Conservation (phyloP, 2,888 invertebrate genomes). For the Leptogaster cylindrica region DNA sequence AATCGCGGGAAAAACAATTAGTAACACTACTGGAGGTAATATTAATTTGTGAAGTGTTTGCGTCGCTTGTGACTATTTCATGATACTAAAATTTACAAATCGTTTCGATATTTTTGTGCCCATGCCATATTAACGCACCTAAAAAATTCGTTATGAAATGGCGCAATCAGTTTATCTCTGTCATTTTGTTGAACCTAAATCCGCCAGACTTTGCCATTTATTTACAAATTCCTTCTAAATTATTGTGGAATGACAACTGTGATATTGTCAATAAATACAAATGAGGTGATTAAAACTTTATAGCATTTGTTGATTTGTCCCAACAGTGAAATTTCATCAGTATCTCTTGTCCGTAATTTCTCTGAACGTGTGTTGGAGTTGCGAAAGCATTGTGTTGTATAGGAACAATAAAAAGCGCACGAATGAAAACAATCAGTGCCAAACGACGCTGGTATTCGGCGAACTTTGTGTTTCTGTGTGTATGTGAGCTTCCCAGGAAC, state of each 20-base stretch:
- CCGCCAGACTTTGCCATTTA: not conserved
- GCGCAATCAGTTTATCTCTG: constrained; percentile 43
- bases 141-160: constrained; percentile 42
- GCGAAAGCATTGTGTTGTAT: too few species aligned
- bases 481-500: constrained; percentile 12
- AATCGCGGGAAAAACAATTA: constrained; percentile 47
- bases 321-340: constrained; percentile 2
- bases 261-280: too few species aligned
- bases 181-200: not conserved
- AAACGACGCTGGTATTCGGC: constrained; percentile 3
- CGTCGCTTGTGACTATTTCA: constrained; percentile 5
- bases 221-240: not conserved
- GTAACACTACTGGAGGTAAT: constrained; percentile 43
- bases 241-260: too few species aligned
- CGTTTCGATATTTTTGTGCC: too few species aligned
- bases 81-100: too few species aligned
- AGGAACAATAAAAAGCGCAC: too few species aligned
- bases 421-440: constrained; percentile 28
- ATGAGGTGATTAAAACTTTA: too few species aligned
- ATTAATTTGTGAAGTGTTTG: not conserved
- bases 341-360: constrained; percentile 1
- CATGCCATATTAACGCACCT: too few species aligned
- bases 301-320: constrained; percentile 18
- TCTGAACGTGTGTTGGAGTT: not conserved
- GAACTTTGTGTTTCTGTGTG: not conserved